Evolutionary conservation across 2,797 vertebrate species (phyloP).

Genomic region (Poecilia gillii): DNA sequence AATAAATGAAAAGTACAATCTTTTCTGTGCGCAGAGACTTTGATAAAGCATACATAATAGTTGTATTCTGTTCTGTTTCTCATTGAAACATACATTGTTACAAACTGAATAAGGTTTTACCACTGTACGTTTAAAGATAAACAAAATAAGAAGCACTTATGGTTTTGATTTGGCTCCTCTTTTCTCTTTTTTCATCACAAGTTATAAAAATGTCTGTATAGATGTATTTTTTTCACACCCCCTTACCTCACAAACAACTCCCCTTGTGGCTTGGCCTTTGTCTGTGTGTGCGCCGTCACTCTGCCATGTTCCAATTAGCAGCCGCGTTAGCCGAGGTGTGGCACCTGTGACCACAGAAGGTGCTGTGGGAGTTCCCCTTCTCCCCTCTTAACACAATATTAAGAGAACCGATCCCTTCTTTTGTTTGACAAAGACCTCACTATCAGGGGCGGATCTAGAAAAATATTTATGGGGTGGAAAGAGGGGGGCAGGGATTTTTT

Average conservation of each 20-base stretch:
- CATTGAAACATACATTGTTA: not conserved
- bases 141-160: not conserved
- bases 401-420: constrained; percentile 18
- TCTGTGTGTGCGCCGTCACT: constrained; percentile 9
- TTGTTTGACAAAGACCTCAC: constrained; percentile 49
- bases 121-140: not conserved
- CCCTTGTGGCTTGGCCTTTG: not conserved
- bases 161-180: not conserved
- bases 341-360: constrained; percentile 60
- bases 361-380: constrained; percentile 13
- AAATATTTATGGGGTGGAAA: too few species aligned
- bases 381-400: constrained; percentile 18
- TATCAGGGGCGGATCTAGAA: not conserved
- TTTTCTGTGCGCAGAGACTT: not conserved
- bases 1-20: not conserved
- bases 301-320: constrained; percentile 56
- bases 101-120: not conserved
- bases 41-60: not conserved
- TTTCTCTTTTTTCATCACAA: not conserved
- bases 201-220: not conserved
- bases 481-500: too few species aligned
- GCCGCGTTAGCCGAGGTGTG: constrained; percentile 57
- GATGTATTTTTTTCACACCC: not conserved
- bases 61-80: not conserved
- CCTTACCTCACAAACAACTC: not conserved